phyloP scores from a whole-genome alignment of 1,140 invertebrate genomes.

The Adelges cooleyi region DNA sequence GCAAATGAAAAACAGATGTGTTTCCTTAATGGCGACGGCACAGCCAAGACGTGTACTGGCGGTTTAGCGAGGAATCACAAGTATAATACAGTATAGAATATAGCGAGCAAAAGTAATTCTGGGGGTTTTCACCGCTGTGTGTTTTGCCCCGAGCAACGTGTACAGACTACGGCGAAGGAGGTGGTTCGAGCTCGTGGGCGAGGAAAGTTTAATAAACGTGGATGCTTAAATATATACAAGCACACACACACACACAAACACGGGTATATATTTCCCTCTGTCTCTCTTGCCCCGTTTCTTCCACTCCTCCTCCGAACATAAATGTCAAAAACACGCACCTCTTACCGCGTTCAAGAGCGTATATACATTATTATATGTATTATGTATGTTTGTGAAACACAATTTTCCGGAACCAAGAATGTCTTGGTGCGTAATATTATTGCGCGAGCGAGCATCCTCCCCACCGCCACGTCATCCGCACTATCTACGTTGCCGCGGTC shows the following conservation, averaged over 20 bases:
- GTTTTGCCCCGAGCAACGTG: background rate
- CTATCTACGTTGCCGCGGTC: too few species aligned
- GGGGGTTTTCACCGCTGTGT: background rate
- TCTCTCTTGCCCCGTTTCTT: background rate
- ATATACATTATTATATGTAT: background rate
- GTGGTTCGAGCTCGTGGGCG: background rate
- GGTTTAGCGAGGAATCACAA: background rate
- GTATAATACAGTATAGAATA: background rate
- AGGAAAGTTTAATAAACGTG: conserved; percentile 23
- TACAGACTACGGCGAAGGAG: background rate
- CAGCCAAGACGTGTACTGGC: background rate
- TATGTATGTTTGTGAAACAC: conserved; percentile 4
- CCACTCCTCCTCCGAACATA: background rate
- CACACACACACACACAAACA: background rate
- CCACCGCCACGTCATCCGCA: background rate
- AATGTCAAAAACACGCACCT: conserved; percentile 24
- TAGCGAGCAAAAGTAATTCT: conserved; percentile 18
- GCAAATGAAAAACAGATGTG: conserved; percentile 5
- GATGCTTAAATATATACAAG: background rate
- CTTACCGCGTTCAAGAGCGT: background rate
- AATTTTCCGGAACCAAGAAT: conserved; percentile 18
- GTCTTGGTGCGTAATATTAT: conserved; percentile 14
- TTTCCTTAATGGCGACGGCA: background rate
- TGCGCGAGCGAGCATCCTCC: background rate
- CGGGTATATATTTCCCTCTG: background rate